Conservation (phyloP, 2,113 vertebrate species). For the Anoura caudifer region DNA sequence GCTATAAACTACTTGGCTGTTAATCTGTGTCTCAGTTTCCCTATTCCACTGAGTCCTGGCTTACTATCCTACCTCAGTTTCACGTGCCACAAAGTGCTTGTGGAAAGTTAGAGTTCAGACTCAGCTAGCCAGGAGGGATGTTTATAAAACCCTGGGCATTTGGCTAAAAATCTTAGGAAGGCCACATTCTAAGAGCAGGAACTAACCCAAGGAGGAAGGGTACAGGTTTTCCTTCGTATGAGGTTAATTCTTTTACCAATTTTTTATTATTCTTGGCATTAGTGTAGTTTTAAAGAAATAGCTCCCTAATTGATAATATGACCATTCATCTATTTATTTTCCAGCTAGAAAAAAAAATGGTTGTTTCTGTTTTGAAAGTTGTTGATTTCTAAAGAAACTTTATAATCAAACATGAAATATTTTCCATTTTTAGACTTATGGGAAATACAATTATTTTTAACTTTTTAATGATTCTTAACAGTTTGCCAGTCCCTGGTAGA, state of each 20-base stretch:
- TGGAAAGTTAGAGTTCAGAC: neutral
- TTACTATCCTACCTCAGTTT: neutral
- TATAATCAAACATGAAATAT: neutral
- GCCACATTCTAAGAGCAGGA: neutral
- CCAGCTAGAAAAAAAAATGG: neutral
- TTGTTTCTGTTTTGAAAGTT: neutral
- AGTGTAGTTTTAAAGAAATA: neutral
- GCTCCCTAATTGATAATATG: neutral
- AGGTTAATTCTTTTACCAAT: neutral
- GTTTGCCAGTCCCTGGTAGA: neutral
- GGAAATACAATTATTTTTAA: neutral
- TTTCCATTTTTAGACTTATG: neutral
- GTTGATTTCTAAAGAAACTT: neutral
- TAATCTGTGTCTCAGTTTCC: too few species aligned
- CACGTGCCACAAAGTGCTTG: fast-evolving
- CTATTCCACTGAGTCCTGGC: too few species aligned
- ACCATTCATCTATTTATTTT: neutral
- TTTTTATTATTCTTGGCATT: neutral
- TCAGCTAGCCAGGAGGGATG: neutral
- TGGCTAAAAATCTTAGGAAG: neutral
- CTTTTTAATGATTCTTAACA: neutral
- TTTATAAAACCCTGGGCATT: neutral
- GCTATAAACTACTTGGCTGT: too few species aligned
- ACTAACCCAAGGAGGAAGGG: neutral
- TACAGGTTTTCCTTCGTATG: neutral